Percentiles rank a stretch among this genome's conserved stretches.
These are phyloP conservation scores for Micrastur ruficollis DNA, from an alignment of 2,797 vertebrate species.

Conservation along the genomic window DNA sequence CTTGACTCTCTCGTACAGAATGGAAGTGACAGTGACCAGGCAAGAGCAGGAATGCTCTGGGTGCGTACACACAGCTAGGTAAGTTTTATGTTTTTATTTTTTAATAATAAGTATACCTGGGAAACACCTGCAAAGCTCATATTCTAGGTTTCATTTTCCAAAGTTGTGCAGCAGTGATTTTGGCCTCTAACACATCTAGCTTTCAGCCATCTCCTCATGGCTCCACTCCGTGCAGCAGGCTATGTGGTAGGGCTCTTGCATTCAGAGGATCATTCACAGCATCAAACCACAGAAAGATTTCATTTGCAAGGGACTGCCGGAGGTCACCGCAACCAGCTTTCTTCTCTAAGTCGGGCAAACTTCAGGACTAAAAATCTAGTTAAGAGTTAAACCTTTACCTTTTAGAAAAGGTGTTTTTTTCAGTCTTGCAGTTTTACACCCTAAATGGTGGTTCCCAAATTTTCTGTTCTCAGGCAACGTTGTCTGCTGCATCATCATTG, in stretches of 20 bases:
- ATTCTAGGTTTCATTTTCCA: background rate
- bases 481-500: background rate
- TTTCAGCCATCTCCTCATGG: background rate
- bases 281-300: background rate
- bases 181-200: background rate
- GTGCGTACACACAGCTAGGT: accelerated
- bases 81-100: background rate
- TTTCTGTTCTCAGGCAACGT: background rate
- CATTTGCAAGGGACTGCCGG: background rate
- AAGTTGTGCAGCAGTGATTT: background rate
- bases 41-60: background rate
- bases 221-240: background rate
- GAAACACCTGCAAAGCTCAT: background rate
- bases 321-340: background rate
- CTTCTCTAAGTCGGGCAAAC: background rate
- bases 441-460: background rate
- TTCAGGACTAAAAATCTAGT: background rate
- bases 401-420: background rate
- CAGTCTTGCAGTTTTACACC: background rate
- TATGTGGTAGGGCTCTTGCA: background rate
- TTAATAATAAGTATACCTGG: background rate
- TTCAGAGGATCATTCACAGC: background rate
- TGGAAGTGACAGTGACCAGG: background rate
- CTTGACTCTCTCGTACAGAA: background rate
- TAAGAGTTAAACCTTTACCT: background rate